phyloP scores from a whole-genome alignment of 2,888 invertebrate species.

The Agrilus biguttatus region DNA sequence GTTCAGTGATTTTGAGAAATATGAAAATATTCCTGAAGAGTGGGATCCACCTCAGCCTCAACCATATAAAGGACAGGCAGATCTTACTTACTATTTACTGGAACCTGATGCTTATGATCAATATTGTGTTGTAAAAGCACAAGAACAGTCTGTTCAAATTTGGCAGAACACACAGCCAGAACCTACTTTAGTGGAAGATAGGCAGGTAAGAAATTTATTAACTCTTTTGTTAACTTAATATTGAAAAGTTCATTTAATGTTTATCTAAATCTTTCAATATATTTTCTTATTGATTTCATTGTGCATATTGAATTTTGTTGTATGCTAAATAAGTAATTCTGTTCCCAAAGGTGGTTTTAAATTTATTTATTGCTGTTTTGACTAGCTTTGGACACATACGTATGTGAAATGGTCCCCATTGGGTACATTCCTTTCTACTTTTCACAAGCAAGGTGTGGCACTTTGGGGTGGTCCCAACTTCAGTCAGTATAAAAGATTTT shows the following conservation, averaged over 20 bases:
- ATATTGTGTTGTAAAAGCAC: constrained; percentile 78
- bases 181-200: constrained; percentile 65
- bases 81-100: constrained; percentile 82
- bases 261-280: too few relatives aligned
- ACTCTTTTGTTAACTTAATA: neutral
- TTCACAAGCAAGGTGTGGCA: constrained; percentile 90
- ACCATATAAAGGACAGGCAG: constrained; percentile 82
- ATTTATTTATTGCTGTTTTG: constrained; percentile 9
- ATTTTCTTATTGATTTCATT: too few relatives aligned
- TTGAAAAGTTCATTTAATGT: too few relatives aligned
- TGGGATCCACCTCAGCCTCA: constrained; percentile 86
- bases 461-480: constrained; percentile 95
- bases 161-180: constrained; percentile 86
- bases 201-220: constrained; percentile 42
- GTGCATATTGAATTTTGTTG: neutral
- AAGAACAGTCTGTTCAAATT: constrained; percentile 56
- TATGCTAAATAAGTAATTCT: constrained; percentile 1
- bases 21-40: constrained; percentile 76
- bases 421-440: constrained; percentile 91
- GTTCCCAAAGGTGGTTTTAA: constrained; percentile 1
- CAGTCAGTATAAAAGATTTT: constrained; percentile 81
- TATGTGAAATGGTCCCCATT: constrained; percentile 96
- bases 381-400: constrained; percentile 86
- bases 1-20: constrained; percentile 92
- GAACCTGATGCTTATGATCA: constrained; percentile 96